Conservation (phyloP, 2,113 vertebrate genomes). For the Ranitomeya variabilis region DNA sequence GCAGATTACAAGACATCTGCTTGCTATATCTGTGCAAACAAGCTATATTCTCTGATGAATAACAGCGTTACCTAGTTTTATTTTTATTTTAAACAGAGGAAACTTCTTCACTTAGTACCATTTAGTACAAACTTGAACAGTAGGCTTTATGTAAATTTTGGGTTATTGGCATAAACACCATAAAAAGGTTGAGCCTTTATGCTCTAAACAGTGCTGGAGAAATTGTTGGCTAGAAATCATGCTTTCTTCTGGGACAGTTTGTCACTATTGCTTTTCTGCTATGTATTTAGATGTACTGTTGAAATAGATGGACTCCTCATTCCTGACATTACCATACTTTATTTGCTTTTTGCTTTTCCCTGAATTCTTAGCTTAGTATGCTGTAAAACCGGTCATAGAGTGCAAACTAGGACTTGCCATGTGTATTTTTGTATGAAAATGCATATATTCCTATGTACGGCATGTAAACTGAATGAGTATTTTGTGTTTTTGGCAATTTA, state of each 20-base stretch:
- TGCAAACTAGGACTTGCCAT: not conserved
- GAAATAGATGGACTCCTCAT: slow-evolving; percentile 4
- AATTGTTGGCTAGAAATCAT: not conserved
- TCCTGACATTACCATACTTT: not conserved
- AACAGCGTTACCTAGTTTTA: too few relatives aligned
- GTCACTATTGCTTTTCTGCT: not conserved
- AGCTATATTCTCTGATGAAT: not conserved
- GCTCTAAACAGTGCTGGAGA: not conserved
- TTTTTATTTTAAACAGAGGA: too few relatives aligned
- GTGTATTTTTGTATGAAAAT: not conserved
- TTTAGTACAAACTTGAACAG: not conserved
- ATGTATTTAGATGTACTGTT: not conserved
- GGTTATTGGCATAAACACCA: not conserved
- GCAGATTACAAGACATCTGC: not conserved
- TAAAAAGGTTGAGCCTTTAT: not conserved
- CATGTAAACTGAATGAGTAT: too few relatives aligned
- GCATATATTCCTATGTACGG: too few relatives aligned
- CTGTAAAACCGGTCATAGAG: not conserved
- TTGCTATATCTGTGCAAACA: not conserved
- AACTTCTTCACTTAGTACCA: not conserved
- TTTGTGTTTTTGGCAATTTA: not conserved
- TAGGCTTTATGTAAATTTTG: not conserved
- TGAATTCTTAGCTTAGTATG: not conserved
- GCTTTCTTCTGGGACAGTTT: not conserved
- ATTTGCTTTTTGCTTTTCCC: not conserved